phyloP scores from a whole-genome alignment of 2,113 vertebrate species.

The Nansenia antarctica region DNA sequence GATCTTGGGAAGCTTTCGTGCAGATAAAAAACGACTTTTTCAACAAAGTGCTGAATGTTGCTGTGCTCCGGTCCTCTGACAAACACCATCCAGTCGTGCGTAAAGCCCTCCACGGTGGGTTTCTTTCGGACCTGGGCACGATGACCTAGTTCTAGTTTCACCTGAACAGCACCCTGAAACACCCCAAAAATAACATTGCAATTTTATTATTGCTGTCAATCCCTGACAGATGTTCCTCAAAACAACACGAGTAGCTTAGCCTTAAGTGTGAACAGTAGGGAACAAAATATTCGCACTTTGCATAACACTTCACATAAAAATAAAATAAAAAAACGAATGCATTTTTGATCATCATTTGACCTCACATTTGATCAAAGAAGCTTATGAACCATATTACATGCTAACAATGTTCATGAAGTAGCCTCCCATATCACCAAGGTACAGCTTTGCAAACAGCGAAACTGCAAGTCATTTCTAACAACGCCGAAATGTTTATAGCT shows the following conservation, averaged over 20 bases:
- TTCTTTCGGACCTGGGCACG: constrained; percentile 95
- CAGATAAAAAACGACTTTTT: constrained; percentile 94
- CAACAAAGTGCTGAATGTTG: constrained; percentile 98
- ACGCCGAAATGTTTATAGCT: neutral
- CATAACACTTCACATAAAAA: neutral
- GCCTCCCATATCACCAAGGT: neutral
- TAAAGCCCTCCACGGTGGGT: constrained; percentile 95
- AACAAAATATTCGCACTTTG: neutral
- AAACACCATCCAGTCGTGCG: constrained; percentile 99
- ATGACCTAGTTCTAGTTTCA: constrained; percentile 97
- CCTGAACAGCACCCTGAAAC: constrained; percentile 93
- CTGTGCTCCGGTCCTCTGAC: constrained; percentile 94
- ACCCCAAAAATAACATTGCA: constrained; percentile 18
- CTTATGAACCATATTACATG: too few species aligned
- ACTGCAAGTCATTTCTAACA: neutral
- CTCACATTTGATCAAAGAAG: neutral
- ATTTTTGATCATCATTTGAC: too few species aligned
- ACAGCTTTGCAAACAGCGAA: neutral
- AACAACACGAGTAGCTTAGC: too few species aligned
- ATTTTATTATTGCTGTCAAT: neutral
- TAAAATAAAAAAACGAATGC: too few species aligned
- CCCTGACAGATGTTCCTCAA: too few species aligned
- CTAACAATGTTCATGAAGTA: neutral
- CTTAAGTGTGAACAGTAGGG: too few species aligned
- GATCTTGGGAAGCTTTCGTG: constrained; percentile 98